Evolutionary conservation across 2,113 vertebrate genomes (phyloP), one percentile per base, ranked within the genome.

Genomic region (Tichodroma muraria): DNA sequence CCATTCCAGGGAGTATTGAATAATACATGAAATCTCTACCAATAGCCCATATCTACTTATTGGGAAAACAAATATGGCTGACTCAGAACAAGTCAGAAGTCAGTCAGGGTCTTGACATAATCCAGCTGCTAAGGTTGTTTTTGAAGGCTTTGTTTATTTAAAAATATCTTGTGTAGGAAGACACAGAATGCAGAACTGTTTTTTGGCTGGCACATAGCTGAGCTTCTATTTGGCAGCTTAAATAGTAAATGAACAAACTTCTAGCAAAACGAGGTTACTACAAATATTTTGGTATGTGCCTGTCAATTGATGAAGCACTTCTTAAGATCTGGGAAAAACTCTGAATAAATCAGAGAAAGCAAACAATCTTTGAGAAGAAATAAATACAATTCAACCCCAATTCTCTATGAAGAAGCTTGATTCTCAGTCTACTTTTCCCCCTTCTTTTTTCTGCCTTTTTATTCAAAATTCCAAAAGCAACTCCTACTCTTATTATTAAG

Each of bases 231-330:
- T 80, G 68, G 59, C 75, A 93, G 70, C 27, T 82, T 35, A 79
- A 93, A 76, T 52, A 57, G 71, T 24, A 96, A 95, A 96, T 79
- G 68, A 97, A 94, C 33, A 68, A 71, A 83, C 79, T 85, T 91
- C 66, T 76, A 92, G 85, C 22, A 92, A 94, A 95, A 84, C 38
- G 9, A 96, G 40, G 35, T 92, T 85, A 40, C 61, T 93, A 94
- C 45, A 95, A 94, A 91, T 89, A 94, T 94, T 93, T 86, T 93
- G 53, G 50, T 66, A 92, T 54, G 7, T 83, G 27, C 15, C 44
- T 73, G 54, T 40, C 54, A 94, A 84, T 14, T 86, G 82, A 80
- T 60, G 15, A 93, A 80, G 37, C 16, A 89, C 19, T 44, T 53
- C 49, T 44, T 35, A 64, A 76, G 21, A 66, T 25, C 30, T 64